These are phyloP conservation scores for Drosophila prosaltans DNA, from an alignment of 1,140 invertebrate species.

Conservation along the genomic window DNA sequence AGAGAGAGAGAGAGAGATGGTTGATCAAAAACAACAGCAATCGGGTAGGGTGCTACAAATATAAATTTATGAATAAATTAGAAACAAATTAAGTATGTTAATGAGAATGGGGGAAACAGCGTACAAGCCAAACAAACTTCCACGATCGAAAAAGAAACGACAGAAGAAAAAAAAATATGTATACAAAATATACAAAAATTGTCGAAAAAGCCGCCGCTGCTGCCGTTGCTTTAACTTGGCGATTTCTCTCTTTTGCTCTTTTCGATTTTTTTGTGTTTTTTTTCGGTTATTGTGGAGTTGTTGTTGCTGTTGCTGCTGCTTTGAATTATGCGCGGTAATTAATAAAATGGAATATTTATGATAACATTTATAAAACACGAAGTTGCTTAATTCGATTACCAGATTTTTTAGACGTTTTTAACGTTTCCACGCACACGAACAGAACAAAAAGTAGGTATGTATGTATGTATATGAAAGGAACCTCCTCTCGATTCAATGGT, in stretches of 20 bases:
- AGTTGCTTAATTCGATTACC: constrained; percentile 81
- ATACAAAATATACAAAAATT: constrained; percentile 3
- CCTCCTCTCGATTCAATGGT: constrained; percentile 51
- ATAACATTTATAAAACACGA: constrained; percentile 82
- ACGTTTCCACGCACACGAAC: neutral
- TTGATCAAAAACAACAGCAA: constrained; percentile 39
- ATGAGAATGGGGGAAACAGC: constrained; percentile 46
- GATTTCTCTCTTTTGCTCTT: constrained; percentile 40
- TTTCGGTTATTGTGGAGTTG: neutral
- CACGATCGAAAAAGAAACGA: constrained; percentile 27
- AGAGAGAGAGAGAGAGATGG: constrained; percentile 10
- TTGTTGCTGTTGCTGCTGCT: neutral
- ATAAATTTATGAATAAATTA: constrained; percentile 82
- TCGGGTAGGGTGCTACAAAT: constrained; percentile 70
- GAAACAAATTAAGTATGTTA: constrained; percentile 81
- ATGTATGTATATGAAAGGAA: neutral
- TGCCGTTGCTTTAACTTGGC: constrained; percentile 27
- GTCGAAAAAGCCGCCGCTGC: constrained; percentile 23
- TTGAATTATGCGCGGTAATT: constrained; percentile 80
- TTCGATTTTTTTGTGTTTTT: constrained; percentile 14
- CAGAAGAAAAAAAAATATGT: constrained; percentile 20
- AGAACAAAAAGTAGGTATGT: neutral
- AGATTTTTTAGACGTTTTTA: constrained; percentile 52
- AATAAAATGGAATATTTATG: constrained; percentile 82
- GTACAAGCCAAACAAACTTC: constrained; percentile 17